Evolutionary conservation across 1,140 invertebrate genomes (phyloP).

Genomic region (Belonocnema kinseyi): DNA sequence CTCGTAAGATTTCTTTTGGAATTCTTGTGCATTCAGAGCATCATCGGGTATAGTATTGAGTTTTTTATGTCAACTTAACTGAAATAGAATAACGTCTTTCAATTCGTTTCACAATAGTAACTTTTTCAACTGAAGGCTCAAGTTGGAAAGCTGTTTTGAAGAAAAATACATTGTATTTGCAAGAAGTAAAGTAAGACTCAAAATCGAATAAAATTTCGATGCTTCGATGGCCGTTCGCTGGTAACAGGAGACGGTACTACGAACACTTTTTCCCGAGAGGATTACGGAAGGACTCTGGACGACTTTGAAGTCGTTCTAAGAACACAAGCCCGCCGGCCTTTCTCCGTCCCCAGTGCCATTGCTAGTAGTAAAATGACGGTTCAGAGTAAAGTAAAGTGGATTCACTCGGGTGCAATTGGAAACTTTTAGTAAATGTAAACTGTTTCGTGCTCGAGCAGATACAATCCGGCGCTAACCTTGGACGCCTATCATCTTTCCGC

Average conservation of each 20-base stretch:
- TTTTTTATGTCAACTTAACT: not conserved
- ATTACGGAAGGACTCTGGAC: conserved; percentile 44
- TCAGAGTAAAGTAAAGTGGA: conserved; percentile 63
- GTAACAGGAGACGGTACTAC: conserved; percentile 13
- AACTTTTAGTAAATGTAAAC: conserved; percentile 71
- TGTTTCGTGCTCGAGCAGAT: conserved; percentile 65
- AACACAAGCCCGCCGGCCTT: conserved; percentile 23
- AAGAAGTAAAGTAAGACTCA: conserved; percentile 8
- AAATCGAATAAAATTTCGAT: conserved; percentile 32
- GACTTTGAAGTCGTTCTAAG: conserved; percentile 58
- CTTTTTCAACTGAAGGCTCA: not conserved
- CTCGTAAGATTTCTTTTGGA: no score
- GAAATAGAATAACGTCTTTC: not conserved
- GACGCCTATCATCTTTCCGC: conserved; percentile 49
- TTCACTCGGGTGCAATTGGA: conserved; percentile 58
- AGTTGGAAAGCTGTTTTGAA: not conserved
- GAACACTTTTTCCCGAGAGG: conserved; percentile 40
- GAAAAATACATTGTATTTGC: conserved; percentile 4
- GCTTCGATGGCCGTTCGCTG: conserved; percentile 8
- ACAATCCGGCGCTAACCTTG: conserved; percentile 61
- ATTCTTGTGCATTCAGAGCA: no score
- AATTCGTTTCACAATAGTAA: not conserved
- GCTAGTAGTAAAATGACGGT: conserved; percentile 64
- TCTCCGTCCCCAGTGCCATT: conserved; percentile 47
- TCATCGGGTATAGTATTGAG: no score